These are phyloP conservation scores for Heterohyrax brucei DNA, from an alignment of 2,797 vertebrate species.

Conservation along the genomic window DNA sequence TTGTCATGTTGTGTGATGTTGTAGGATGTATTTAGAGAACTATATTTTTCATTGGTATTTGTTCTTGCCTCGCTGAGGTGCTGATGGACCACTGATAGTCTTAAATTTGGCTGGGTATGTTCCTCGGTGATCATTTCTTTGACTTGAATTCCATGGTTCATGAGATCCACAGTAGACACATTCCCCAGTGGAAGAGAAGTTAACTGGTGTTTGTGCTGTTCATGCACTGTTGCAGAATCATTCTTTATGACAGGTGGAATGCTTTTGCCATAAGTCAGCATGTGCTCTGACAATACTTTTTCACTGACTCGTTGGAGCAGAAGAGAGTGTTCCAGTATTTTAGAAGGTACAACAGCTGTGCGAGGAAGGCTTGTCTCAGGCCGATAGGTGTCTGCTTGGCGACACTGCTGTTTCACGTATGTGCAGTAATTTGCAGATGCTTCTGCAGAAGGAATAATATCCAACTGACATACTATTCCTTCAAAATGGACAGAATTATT, in stretches of 20 bases:
- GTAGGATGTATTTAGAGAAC: conserved; percentile 78
- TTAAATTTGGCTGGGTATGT: conserved; percentile 53
- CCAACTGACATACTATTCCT: conserved; percentile 96
- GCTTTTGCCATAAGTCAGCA: conserved; percentile 75
- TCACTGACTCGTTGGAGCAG: conserved; percentile 71
- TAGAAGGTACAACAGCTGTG: conserved; percentile 41
- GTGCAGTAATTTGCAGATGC: conserved; percentile 96
- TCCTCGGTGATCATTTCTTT: conserved; percentile 76
- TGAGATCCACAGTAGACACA: conserved; percentile 73
- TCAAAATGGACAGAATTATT: conserved; percentile 94
- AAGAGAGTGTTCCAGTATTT: conserved; percentile 24
- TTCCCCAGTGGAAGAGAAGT: conserved; percentile 80
- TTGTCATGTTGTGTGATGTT: conserved; percentile 89
- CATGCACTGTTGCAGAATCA: not conserved
- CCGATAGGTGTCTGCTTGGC: conserved; percentile 94
- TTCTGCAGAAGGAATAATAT: conserved; percentile 96
- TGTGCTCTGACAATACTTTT: conserved; percentile 74
- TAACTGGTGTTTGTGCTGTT: conserved; percentile 71
- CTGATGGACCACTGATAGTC: conserved; percentile 64
- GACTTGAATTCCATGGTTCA: conserved; percentile 62
- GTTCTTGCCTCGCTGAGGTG: conserved; percentile 77
- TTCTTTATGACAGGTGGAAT: conserved; percentile 30
- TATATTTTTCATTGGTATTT: conserved; percentile 63
- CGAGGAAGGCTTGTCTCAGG: conserved; percentile 86
- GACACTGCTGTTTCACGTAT: conserved; percentile 96